Conservation (phyloP, 1,140 invertebrate genomes). For the Rhagoletis zephyria region DNA sequence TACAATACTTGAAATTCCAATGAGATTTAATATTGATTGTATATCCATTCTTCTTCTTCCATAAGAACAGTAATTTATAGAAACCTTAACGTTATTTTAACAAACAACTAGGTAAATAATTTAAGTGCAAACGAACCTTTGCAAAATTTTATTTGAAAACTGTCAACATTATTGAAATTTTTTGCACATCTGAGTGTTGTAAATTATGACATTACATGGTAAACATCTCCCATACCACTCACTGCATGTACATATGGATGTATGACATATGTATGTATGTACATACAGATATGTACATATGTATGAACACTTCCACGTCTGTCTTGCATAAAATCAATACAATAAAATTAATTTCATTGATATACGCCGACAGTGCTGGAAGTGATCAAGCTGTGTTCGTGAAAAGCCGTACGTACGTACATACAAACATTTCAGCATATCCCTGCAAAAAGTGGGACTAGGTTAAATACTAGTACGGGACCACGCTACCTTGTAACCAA, state of each 20-base stretch:
- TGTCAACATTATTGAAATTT: not conserved
- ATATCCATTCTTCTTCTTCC: too few species aligned
- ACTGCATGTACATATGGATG: too few species aligned
- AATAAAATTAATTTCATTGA: slow-evolving; percentile 31
- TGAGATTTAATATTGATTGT: too few species aligned
- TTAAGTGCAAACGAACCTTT: not conserved
- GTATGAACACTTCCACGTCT: not conserved
- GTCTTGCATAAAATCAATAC: not conserved
- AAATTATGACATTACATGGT: not conserved
- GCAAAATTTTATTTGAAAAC: not conserved
- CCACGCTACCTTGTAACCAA: too few species aligned
- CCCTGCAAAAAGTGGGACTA: too few species aligned
- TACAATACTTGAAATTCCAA: too few species aligned
- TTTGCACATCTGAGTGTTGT: not conserved
- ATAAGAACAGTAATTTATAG: too few species aligned
- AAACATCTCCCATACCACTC: not conserved
- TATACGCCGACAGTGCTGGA: not conserved
- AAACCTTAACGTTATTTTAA: too few species aligned
- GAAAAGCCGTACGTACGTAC: too few species aligned
- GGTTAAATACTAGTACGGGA: too few species aligned
- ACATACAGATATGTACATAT: not conserved
- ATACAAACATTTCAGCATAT: too few species aligned
- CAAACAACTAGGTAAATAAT: not conserved
- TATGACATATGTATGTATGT: not conserved
- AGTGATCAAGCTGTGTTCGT: not conserved